These are phyloP conservation scores for Drosophila quasianomalipes DNA, from an alignment of 2,888 invertebrate species.

Conservation along the genomic window DNA sequence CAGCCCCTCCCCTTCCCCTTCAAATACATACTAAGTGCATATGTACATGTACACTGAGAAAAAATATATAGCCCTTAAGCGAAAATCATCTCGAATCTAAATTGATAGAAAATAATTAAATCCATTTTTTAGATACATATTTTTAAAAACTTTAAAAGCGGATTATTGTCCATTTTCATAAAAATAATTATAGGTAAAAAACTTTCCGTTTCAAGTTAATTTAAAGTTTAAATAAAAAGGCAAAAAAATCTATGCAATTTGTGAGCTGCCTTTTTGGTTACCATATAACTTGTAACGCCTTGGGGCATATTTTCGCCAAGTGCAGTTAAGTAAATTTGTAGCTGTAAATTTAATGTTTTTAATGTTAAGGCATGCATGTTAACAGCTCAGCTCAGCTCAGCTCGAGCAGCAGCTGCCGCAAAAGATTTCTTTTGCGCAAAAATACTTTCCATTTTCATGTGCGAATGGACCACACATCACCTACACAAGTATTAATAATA, in stretches of 20 bases:
- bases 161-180: neutral
- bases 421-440: slow-evolving; percentile 74
- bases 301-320: neutral
- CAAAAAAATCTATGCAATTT: neutral
- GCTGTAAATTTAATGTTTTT: slow-evolving; percentile 68
- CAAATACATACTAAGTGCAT: neutral
- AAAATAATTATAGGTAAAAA: neutral
- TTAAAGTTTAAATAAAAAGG: neutral
- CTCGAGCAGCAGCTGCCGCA: slow-evolving; percentile 26
- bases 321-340: slow-evolving; percentile 29
- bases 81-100: neutral
- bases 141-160: neutral
- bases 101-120: neutral
- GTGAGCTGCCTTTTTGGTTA: too few relatives aligned
- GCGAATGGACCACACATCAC: slow-evolving; percentile 58
- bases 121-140: neutral
- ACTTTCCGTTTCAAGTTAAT: neutral
- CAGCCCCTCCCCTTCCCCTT: neutral
- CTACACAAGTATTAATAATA: slow-evolving; percentile 37
- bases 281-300: neutral
- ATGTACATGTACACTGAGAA: neutral
- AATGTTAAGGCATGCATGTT: slow-evolving; percentile 77
- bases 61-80: too few relatives aligned
- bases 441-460: slow-evolving; percentile 79
- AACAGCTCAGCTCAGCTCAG: slow-evolving; percentile 46